Conservation (phyloP, 2,113 vertebrate genomes). For the Peromyscus californicus region DNA sequence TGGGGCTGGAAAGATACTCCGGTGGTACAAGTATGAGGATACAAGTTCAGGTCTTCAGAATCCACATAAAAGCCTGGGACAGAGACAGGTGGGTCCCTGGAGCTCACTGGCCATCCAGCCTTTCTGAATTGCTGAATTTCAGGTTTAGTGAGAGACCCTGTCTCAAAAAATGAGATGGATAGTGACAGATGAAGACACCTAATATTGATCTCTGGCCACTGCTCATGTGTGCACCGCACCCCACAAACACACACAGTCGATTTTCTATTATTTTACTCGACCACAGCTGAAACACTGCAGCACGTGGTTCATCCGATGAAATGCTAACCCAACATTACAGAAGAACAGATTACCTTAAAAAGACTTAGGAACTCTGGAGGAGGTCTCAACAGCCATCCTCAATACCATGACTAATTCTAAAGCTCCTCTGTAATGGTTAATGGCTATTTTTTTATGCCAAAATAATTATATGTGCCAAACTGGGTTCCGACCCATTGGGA, state of each 20-base stretch:
- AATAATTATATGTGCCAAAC: constrained; percentile 67
- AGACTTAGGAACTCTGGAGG: neutral
- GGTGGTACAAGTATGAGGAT: neutral
- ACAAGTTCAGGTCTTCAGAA: neutral
- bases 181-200: neutral
- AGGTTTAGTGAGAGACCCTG: neutral
- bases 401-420: neutral
- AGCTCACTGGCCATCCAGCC: neutral
- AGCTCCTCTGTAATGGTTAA: neutral
- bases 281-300: neutral
- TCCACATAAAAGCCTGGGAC: too few relatives aligned
- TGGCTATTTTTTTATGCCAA: constrained; percentile 17
- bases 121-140: neutral
- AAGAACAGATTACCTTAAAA: neutral
- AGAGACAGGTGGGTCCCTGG: neutral
- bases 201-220: neutral
- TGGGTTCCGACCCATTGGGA: constrained; percentile 74
- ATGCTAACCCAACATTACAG: too few relatives aligned
- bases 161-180: neutral
- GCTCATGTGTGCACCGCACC: too few relatives aligned
- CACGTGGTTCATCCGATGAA: neutral
- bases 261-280: neutral
- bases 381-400: neutral
- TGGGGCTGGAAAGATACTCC: neutral
- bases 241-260: neutral